These are phyloP conservation scores for Enteromius argenteus DNA, from an alignment of 2,797 vertebrate genomes.

Conservation along the genomic window DNA sequence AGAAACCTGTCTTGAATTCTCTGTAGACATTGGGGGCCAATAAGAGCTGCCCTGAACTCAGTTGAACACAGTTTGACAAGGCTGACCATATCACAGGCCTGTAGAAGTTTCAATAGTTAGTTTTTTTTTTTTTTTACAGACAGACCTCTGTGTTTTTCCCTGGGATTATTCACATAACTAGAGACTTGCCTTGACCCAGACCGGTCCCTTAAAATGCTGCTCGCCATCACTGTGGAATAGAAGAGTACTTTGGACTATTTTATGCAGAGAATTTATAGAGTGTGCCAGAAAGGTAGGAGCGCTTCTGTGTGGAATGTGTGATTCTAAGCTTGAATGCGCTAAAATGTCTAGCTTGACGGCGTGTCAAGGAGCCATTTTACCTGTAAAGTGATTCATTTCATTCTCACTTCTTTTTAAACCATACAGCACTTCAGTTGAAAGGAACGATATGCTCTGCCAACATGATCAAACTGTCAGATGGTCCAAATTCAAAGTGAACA, in stretches of 20 bases:
- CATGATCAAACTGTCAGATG: slow-evolving; percentile 22
- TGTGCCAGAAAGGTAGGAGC: slow-evolving; percentile 55
- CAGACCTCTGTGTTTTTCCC: background rate
- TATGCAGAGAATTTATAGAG: slow-evolving; percentile 49
- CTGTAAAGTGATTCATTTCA: slow-evolving; percentile 51
- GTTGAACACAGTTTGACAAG: slow-evolving; percentile 26
- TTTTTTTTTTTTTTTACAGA: background rate
- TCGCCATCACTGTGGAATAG: slow-evolving; percentile 14
- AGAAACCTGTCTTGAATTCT: slow-evolving; percentile 61
- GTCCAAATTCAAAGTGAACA: slow-evolving; percentile 25
- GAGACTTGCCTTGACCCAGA: slow-evolving; percentile 35
- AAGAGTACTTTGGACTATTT: slow-evolving; percentile 43
- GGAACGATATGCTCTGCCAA: slow-evolving; percentile 23
- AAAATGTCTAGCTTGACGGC: slow-evolving; percentile 28
- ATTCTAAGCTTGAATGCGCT: slow-evolving; percentile 44
- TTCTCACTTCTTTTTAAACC: slow-evolving; percentile 36
- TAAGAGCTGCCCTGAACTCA: slow-evolving; percentile 70
- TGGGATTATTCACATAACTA: slow-evolving; percentile 3
- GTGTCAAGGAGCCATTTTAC: slow-evolving; percentile 44
- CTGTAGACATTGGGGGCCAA: slow-evolving; percentile 64
- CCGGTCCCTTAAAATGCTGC: slow-evolving; percentile 22
- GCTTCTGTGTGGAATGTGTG: slow-evolving; percentile 45
- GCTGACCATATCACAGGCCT: slow-evolving; percentile 27
- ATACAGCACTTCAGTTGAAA: slow-evolving; percentile 36
- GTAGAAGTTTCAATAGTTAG: background rate